Evolutionary conservation across 2,797 vertebrate species (phyloP).

Genomic region (Lepidocolaptes lacrymiger): DNA sequence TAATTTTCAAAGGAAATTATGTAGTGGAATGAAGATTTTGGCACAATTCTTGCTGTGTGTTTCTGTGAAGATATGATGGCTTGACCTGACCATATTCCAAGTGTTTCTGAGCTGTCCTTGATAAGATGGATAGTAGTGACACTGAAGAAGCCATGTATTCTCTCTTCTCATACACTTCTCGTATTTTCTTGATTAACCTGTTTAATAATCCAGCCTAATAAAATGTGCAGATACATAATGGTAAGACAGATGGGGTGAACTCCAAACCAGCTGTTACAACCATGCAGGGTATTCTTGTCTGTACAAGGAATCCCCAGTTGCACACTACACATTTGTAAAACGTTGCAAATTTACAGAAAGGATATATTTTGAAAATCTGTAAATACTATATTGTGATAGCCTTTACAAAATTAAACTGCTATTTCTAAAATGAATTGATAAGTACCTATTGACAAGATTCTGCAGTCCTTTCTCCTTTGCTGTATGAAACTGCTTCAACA

Average conservation of each 20-base stretch:
- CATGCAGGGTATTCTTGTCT: background rate
- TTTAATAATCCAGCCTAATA: slow-evolving; percentile 41
- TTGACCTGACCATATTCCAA: background rate
- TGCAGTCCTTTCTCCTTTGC: background rate
- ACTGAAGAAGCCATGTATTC: background rate
- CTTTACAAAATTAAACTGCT: background rate
- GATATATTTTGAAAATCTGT: background rate
- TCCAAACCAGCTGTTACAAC: slow-evolving; percentile 33
- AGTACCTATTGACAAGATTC: background rate
- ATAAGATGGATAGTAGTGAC: background rate
- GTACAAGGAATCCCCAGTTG: background rate
- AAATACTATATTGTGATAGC: background rate
- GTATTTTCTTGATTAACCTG: slow-evolving; percentile 58
- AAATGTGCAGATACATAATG: background rate
- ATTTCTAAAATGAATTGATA: background rate
- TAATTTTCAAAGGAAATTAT: background rate
- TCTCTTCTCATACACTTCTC: background rate
- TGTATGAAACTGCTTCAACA: background rate
- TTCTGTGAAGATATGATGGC: background rate
- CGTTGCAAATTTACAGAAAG: background rate
- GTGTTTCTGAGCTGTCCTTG: background rate
- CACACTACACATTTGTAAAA: background rate
- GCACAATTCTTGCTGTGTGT: background rate
- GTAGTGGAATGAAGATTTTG: background rate
- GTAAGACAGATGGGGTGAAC: background rate